Evolutionary conservation across 2,797 vertebrate species (phyloP).

Genomic region (Psittacula echo): DNA sequence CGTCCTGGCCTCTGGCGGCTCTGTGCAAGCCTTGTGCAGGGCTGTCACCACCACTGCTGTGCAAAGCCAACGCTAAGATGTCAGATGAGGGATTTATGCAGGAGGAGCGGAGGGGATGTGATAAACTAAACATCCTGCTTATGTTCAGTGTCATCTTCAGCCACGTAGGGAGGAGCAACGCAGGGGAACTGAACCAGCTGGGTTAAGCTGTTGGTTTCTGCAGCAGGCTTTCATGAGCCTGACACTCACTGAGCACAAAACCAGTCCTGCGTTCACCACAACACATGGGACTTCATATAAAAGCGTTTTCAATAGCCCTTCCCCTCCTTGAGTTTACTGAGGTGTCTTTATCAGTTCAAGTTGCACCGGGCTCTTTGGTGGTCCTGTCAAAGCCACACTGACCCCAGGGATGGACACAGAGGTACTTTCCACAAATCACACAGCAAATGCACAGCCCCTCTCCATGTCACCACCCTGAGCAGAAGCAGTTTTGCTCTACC

Average conservation of each 20-base stretch:
- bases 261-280: slow-evolving; percentile 3
- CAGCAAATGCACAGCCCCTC: background rate
- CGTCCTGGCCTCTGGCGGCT: background rate
- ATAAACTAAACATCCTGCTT: slow-evolving; percentile 29
- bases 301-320: background rate
- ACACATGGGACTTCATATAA: background rate
- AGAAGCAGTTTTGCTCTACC: background rate
- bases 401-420: background rate
- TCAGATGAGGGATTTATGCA: background rate
- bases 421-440: background rate
- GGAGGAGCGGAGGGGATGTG: background rate
- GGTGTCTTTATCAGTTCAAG: background rate
- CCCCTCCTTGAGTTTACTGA: background rate
- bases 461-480: background rate
- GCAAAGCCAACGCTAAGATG: background rate
- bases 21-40: background rate
- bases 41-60: background rate
- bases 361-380: background rate
- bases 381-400: background rate
- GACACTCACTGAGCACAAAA: background rate
- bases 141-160: background rate
- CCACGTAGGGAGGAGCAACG: background rate
- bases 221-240: background rate
- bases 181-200: background rate
- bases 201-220: background rate